Base-by-base conservation (phyloP, 2,113 vertebrate species). In the Rana temporaria region DNA sequence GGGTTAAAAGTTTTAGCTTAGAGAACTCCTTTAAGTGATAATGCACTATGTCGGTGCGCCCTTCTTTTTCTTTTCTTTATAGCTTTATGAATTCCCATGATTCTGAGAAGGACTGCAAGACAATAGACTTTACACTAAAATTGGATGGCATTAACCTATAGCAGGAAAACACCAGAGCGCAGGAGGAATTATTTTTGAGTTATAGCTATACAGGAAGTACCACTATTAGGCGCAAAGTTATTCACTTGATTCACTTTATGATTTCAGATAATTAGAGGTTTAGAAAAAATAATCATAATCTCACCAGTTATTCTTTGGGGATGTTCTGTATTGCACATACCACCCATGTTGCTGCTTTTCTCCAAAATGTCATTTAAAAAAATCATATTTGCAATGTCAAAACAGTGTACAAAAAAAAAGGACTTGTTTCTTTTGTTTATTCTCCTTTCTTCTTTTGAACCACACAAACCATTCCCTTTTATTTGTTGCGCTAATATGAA, bases 401-500 rank as follows among this genome's bases (percentile, higher is more conserved):
- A 81, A 65, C 18, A 22, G 4, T 15, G 19, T 15, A 64, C 42
- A 55, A 20, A 65, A n/a, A 62, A 78, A 56, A 53, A 53, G 17
- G 6, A 62, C 42, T 9, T 20, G 22, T 63, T 52, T 71, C 79
- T 18, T 42, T 57, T 62, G 55, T 80, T 60, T 70, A 26, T 24
- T 56, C 70, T 38, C 34, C 30, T 79, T 80, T 81, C 68, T 80
- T 38, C 56, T 52, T 79, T 80, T 81, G 42, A 64, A 19, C 5
- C 55, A 38, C 63, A 64, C 34, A 81, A 72, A 62, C 38, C 18
- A 56, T 72, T 74, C 65, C 60, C 22, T 74, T 73, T 82, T 64
- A 48, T 73, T 53, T 82, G 48, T 82, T 82, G 70, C 12, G 38
- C n/a, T 65, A 65, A 82, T 82, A 56, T 74, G 60, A 65, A 56